These are phyloP conservation scores for Cottus gobio DNA, from an alignment of 2,113 vertebrate genomes.

Conservation along the genomic window DNA sequence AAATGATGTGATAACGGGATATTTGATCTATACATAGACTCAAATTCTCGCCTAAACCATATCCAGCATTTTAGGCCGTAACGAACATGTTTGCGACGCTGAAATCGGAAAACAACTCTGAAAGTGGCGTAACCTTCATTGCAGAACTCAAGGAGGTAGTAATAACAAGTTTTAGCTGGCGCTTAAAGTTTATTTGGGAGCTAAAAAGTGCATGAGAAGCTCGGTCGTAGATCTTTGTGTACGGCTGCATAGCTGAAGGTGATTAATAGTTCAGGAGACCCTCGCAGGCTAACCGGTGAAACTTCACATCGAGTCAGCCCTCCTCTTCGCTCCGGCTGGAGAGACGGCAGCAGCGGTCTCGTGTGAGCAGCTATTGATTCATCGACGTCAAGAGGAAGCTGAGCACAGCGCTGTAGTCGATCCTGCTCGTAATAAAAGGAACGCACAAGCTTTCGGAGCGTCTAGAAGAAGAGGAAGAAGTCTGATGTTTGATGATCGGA, in stretches of 20 bases:
- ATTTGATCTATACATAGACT: too few species aligned
- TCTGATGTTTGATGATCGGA: background rate
- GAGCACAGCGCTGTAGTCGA: background rate
- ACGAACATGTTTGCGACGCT: too few species aligned
- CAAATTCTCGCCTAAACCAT: too few species aligned
- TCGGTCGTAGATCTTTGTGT: background rate
- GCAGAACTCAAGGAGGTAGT: background rate
- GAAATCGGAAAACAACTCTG: too few species aligned
- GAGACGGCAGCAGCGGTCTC: too few species aligned
- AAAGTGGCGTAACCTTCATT: background rate
- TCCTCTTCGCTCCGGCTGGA: too few species aligned
- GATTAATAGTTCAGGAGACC: background rate
- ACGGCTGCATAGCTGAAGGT: background rate
- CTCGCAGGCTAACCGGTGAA: background rate
- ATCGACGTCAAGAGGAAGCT: background rate
- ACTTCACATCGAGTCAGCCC: too few species aligned
- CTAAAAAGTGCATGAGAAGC: background rate
- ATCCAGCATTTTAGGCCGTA: too few species aligned
- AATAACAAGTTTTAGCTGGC: background rate
- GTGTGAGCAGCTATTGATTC: background rate
- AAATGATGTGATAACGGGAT: too few species aligned
- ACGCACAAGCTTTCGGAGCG: background rate
- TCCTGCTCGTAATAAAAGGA: background rate
- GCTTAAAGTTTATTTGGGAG: background rate
- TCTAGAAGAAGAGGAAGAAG: background rate